Evolutionary conservation across 2,797 vertebrate genomes (phyloP), one percentile per base, ranked within the genome.

Genomic region (Epinephelus malabaricus): DNA sequence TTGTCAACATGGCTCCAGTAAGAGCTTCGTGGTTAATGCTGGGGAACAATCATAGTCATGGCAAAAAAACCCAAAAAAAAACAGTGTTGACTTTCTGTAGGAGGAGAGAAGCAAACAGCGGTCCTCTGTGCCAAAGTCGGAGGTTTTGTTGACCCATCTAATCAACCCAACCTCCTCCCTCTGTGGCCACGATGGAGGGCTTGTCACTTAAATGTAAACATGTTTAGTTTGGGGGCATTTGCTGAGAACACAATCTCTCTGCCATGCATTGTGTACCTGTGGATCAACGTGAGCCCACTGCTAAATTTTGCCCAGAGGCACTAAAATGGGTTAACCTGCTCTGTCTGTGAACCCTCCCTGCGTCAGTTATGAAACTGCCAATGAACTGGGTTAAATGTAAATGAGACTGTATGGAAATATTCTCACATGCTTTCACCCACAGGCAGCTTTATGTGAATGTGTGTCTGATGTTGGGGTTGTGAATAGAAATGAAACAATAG

Each of bases 311-410:
- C 55, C 30, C 8, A 18, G 1, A 45, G 27, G 19, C 30, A 9
- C 59, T 53, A 40, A 17, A 11, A 30, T 62, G 64, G 51, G 62
- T 66, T 73, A 68, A 61, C 78, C 80, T 55, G 17, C 63, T 76
- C 23, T 30, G 7, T 70, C 69, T 47, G 21, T 61, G 55, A 74
- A 27, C 19, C 65, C 27, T 63, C 19, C 65, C 27, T 63, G n/a
- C 65, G 55, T 60, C 43, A 45, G 13, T 51, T 68, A 68, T 47
- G 64, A 43, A 54, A 55, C 58, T 40, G 61, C 30, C 27, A 73
- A 34, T 50, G 3, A 69, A 50, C 59, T 47, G 27, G 65, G 51
- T 38, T 40, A 56, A 55, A 61, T 76, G 50, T 17, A 69, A 61
- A 3, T 56, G 4, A 54, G 46, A 6, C 14, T 14, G 43, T 25